Percentiles rank a stretch among this genome's conserved stretches.
phyloP scores from a whole-genome alignment of 2,888 invertebrate genomes.

The Chalcis sispes region DNA sequence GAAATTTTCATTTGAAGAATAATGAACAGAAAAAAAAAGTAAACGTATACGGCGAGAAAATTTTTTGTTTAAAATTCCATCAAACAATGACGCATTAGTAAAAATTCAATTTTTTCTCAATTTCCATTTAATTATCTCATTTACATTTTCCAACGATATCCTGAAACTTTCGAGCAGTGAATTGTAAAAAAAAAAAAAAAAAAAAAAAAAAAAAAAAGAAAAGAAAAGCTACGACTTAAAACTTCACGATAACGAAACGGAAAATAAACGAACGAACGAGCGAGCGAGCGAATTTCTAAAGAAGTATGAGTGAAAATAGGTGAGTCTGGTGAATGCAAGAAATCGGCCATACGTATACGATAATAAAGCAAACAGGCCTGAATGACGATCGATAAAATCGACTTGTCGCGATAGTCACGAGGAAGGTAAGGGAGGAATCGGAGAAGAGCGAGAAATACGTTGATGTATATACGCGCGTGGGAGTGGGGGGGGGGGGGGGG shows the following conservation, averaged over 20 bases:
- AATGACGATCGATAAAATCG: slow-evolving; percentile 34
- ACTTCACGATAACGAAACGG: slow-evolving; percentile 23
- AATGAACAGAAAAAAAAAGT: too few species aligned
- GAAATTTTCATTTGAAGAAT: too few species aligned
- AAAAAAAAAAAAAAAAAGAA: not conserved
- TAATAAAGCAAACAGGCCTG: not conserved
- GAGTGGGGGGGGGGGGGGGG: not conserved
- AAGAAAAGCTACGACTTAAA: not conserved
- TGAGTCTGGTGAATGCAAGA: not conserved
- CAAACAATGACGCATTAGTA: too few species aligned
- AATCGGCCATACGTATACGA: not conserved
- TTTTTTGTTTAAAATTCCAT: too few species aligned
- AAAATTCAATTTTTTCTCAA: too few species aligned
- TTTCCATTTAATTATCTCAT: too few species aligned
- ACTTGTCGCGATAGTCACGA: slow-evolving; percentile 3
- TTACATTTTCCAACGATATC: too few species aligned
- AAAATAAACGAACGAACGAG: too few species aligned
- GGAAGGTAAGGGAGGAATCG: too few species aligned
- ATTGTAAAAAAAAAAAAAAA: not conserved
- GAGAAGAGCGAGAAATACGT: not conserved
- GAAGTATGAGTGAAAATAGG: not conserved
- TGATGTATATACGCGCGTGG: not conserved
- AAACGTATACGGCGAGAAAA: too few species aligned
- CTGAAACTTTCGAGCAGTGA: not conserved
- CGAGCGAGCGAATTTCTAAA: not conserved